These are phyloP conservation scores for Grapholita molesta DNA, from an alignment of 1,140 invertebrate genomes.

Conservation along the genomic window DNA sequence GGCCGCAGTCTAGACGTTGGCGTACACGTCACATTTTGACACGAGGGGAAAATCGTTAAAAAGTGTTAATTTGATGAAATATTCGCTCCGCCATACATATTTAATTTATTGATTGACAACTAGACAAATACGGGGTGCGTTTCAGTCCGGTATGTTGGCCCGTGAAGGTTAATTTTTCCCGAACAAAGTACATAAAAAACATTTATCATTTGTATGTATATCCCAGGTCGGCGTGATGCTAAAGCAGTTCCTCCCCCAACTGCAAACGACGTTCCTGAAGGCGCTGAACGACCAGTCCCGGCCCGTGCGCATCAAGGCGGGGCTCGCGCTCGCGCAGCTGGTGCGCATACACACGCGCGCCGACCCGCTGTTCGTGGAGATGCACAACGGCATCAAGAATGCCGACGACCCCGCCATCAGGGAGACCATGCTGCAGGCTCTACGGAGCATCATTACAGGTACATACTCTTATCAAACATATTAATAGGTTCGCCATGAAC, in stretches of 20 bases:
- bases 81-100: too few species aligned
- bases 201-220: neutral
- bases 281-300: constrained; percentile 93
- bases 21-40: too few species aligned
- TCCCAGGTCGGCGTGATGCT: constrained; percentile 91
- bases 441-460: constrained; percentile 86
- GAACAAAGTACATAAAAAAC: too few species aligned
- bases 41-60: too few species aligned
- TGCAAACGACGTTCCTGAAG: constrained; percentile 98
- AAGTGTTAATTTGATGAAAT: too few species aligned
- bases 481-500: too few species aligned
- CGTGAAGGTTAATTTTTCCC: too few species aligned
- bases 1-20: too few species aligned
- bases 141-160: too few species aligned
- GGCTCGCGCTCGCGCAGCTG: constrained; percentile 91
- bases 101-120: too few species aligned
- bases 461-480: neutral
- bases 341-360: constrained; percentile 94
- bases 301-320: constrained; percentile 93
- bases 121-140: too few species aligned
- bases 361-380: constrained; percentile 93
- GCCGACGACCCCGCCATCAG: constrained; percentile 90
- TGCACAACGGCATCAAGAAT: constrained; percentile 91
- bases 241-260: constrained; percentile 98
- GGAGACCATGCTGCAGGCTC: constrained; percentile 95